phyloP scores from a whole-genome alignment of 2,797 vertebrate species.

The Sebastes nivosus region DNA sequence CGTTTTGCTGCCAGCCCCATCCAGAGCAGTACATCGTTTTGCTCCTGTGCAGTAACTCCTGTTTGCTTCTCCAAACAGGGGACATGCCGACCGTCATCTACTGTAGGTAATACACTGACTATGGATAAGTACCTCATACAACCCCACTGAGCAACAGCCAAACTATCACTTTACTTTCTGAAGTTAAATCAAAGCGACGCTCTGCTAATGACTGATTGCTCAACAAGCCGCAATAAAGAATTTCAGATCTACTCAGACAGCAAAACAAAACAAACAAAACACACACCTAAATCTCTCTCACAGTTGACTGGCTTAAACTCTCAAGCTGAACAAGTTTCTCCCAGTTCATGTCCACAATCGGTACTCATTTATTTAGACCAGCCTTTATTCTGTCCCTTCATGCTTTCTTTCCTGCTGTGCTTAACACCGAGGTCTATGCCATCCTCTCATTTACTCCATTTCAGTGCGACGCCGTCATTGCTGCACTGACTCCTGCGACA shows the following conservation, averaged over 20 bases:
- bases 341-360: slow-evolving; percentile 4
- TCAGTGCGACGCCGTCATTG: background rate
- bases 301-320: background rate
- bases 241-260: slow-evolving; percentile 1
- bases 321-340: background rate
- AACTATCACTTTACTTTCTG: background rate
- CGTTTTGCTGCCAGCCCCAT: no score
- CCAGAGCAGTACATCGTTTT: no score
- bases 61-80: no score
- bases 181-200: slow-evolving; percentile 42
- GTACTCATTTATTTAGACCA: background rate
- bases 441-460: background rate
- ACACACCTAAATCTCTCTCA: background rate
- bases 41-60: no score
- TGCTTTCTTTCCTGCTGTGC: background rate
- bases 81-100: no score
- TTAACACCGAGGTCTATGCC: background rate
- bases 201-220: slow-evolving; percentile 45
- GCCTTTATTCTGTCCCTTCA: background rate
- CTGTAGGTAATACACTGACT: no score
- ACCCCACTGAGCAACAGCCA: no score
- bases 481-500: background rate
- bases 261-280: background rate
- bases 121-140: no score
- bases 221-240: background rate